These are phyloP conservation scores for Leptosomus discolor DNA, from an alignment of 2,113 vertebrate genomes.

Conservation along the genomic window DNA sequence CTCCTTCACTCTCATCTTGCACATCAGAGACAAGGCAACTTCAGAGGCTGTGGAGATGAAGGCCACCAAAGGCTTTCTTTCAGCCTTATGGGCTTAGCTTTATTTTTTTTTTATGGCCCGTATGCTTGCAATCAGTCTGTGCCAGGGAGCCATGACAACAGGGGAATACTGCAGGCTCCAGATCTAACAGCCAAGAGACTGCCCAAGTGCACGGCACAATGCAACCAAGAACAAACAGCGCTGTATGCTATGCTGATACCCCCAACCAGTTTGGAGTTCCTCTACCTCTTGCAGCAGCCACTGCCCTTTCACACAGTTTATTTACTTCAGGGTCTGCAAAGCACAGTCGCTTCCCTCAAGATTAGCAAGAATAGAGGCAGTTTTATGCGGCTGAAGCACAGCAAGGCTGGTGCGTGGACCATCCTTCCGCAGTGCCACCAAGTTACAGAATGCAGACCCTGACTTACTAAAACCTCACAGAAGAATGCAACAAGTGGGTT, in stretches of 20 bases:
- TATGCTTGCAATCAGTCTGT: background rate
- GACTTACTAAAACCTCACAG: background rate
- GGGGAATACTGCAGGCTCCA: background rate
- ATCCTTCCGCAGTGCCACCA: background rate
- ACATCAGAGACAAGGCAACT: background rate
- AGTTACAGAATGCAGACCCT: background rate
- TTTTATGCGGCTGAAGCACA: constrained; percentile 17
- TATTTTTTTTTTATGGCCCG: background rate
- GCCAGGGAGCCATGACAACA: background rate
- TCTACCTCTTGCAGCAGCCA: background rate
- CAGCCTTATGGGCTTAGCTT: background rate
- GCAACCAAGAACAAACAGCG: background rate
- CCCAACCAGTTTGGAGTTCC: background rate
- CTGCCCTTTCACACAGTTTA: constrained; percentile 2
- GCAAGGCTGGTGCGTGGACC: background rate
- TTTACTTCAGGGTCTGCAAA: constrained; percentile 10
- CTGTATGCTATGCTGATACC: background rate
- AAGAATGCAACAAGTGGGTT: background rate
- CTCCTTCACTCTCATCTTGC: background rate
- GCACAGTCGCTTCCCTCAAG: background rate
- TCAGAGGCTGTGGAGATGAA: background rate
- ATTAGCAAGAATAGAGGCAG: background rate
- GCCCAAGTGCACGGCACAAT: background rate
- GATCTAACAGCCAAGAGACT: background rate
- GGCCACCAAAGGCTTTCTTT: background rate